These are phyloP conservation scores for Protonibea diacanthus DNA, from an alignment of 2,797 vertebrate genomes.

Conservation along the genomic window DNA sequence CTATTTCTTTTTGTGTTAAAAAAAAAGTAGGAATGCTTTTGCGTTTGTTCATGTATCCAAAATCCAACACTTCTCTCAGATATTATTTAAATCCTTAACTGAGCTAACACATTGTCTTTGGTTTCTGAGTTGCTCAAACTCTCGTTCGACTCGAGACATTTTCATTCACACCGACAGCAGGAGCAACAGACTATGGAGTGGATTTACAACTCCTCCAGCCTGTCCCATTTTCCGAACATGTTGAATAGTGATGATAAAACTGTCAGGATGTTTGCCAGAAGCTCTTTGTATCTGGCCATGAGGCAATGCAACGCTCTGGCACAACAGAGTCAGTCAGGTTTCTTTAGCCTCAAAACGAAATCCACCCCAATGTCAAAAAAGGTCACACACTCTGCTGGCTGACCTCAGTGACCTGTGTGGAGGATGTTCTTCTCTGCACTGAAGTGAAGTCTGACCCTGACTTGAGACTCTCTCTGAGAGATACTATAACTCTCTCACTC, in stretches of 20 bases:
- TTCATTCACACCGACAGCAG: slow-evolving; percentile 48
- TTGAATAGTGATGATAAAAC: slow-evolving; percentile 45
- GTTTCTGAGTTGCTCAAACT: slow-evolving; percentile 5
- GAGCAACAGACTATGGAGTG: slow-evolving; percentile 38
- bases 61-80: not conserved
- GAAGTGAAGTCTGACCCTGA: slow-evolving; percentile 11
- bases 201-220: slow-evolving; percentile 51
- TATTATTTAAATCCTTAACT: not conserved
- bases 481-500: slow-evolving; percentile 17
- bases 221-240: slow-evolving; percentile 37
- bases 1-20: slow-evolving; percentile 6
- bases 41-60: slow-evolving; percentile 8
- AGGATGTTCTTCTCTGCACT: not conserved
- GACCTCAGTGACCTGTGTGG: slow-evolving; percentile 9
- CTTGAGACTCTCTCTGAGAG: slow-evolving; percentile 5
- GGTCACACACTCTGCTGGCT: not conserved
- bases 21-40: not conserved
- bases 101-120: not conserved
- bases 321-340: slow-evolving; percentile 1
- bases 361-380: not conserved
- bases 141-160: slow-evolving; percentile 39
- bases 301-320: slow-evolving; percentile 15
- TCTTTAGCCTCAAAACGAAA: slow-evolving; percentile 20
- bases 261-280: slow-evolving; percentile 37
- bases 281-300: slow-evolving; percentile 35